A percentile compares a stretch with the other conserved stretches of the same genome.
Evolutionary conservation across 2,888 invertebrate species (phyloP).

Genomic region (Epistrophe eligans): DNA sequence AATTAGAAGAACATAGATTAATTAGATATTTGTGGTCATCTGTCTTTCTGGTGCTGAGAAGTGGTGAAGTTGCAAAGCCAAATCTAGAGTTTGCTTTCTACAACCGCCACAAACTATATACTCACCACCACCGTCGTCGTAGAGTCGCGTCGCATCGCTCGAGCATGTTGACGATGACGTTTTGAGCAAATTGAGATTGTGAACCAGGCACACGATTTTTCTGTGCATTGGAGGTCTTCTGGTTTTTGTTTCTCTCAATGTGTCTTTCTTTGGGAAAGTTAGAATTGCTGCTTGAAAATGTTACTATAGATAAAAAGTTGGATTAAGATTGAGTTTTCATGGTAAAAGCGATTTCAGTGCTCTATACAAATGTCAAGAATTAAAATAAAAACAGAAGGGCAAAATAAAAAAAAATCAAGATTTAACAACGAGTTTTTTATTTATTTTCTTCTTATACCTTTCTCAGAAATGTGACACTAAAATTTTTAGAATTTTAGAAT

Average conservation of each 20-base stretch:
- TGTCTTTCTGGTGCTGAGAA: constrained; percentile 51
- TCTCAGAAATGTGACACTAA: neutral
- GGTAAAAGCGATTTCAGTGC: constrained; percentile 21
- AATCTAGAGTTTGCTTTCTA: neutral
- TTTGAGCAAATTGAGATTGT: constrained; percentile 68
- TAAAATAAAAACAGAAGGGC: constrained; percentile 5
- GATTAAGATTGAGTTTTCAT: constrained; percentile 43
- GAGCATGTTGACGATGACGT: constrained; percentile 41
- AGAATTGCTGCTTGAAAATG: constrained; percentile 43
- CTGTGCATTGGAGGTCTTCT: constrained; percentile 24
- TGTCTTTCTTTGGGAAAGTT: constrained; percentile 46
- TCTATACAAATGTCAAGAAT: constrained; percentile 18
- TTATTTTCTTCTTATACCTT: neutral
- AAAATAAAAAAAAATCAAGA: neutral
- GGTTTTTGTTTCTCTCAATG: constrained; percentile 18
- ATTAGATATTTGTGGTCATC: constrained; percentile 74
- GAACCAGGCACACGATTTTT: constrained; percentile 54
- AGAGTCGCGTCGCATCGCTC: neutral
- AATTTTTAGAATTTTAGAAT: neutral
- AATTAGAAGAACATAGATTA: constrained; percentile 76
- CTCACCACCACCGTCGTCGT: no score
- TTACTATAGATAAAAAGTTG: constrained; percentile 38
- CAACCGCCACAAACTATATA: no score
- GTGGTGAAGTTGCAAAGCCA: constrained; percentile 31
- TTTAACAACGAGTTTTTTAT: neutral